These are phyloP conservation scores for Pachyseris speciosa DNA, from an alignment of 64 coral and sea anemone species.

Conservation along the genomic window DNA sequence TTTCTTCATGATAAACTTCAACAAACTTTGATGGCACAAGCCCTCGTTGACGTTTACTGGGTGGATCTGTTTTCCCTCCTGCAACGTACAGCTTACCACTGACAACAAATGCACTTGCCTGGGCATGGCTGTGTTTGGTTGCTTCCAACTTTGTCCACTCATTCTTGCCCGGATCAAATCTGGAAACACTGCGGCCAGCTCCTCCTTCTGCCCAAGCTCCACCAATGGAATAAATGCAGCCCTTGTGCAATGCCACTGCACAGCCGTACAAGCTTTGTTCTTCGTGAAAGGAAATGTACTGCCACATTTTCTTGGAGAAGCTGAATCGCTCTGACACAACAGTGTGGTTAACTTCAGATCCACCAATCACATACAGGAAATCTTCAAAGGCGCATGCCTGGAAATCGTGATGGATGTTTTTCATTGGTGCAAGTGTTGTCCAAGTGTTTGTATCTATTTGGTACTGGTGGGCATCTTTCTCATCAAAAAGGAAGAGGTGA, in stretches of 20 bases:
- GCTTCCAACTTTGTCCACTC: conserved; percentile 7
- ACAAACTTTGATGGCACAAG: conserved; percentile 26
- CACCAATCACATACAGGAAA: conserved; percentile 32
- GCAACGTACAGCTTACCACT: conserved; percentile 5
- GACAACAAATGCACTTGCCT: conserved; percentile 25
- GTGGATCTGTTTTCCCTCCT: conserved; percentile 25
- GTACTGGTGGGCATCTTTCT: conserved; percentile 31
- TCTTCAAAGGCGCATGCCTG: conserved; percentile 30
- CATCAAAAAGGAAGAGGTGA: conserved; percentile 34
- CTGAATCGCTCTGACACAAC: conserved; percentile 30
- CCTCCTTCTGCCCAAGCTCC: conserved; percentile 18
- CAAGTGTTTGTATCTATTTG: conserved; percentile 21
- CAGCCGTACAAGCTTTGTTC: neutral
- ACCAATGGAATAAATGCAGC: conserved; percentile 28
- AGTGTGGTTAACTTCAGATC: conserved; percentile 6
- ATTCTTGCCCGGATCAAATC: conserved; percentile 31
- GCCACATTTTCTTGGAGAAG: conserved; percentile 42
- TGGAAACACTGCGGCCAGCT: neutral
- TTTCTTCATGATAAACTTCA: conserved; percentile 26
- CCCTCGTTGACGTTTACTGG: conserved; percentile 22
- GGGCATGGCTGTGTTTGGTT: conserved; percentile 8
- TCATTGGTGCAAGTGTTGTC: conserved; percentile 10
- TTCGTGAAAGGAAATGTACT: conserved; percentile 17
- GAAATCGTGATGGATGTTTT: neutral
- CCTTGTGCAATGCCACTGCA: neutral